Percentiles rank a stretch among this genome's conserved stretches.
phyloP scores from a whole-genome alignment of 2,797 vertebrate species.

The Phoeniculus purpureus region DNA sequence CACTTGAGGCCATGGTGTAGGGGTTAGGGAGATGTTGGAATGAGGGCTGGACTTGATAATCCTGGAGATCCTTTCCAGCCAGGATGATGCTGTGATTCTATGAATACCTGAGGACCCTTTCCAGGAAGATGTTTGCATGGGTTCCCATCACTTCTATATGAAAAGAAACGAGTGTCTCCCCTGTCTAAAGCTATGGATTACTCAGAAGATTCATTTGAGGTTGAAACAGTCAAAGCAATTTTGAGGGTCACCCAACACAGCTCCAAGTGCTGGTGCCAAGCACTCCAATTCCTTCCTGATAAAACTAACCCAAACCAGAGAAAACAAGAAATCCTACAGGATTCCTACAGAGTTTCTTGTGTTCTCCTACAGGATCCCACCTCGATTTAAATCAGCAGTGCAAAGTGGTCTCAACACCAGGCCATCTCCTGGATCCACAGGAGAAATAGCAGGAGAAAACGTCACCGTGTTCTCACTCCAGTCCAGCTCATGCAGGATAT shows the following conservation, averaged over 20 bases:
- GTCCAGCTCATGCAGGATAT: constrained; percentile 89
- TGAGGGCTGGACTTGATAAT: too few relatives aligned
- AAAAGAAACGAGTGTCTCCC: background rate
- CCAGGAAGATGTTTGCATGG: too few relatives aligned
- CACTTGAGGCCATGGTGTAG: too few relatives aligned
- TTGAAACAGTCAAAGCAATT: background rate
- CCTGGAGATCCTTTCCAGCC: too few relatives aligned
- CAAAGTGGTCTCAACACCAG: constrained; percentile 92
- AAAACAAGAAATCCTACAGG: background rate
- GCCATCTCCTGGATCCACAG: constrained; percentile 86
- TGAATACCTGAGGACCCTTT: too few relatives aligned
- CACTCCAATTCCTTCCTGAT: background rate
- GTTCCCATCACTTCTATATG: background rate
- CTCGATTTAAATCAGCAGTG: constrained; percentile 89
- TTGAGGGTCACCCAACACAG: background rate
- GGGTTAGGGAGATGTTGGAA: too few relatives aligned
- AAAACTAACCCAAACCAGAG: background rate
- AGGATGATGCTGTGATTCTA: too few relatives aligned
- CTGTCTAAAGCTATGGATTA: background rate
- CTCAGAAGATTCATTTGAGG: background rate
- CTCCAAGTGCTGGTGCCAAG: background rate
- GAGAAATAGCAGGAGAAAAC: constrained; percentile 91
- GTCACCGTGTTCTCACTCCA: constrained; percentile 87
- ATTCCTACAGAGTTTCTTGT: too few relatives aligned
- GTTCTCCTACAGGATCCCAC: constrained; percentile 68